Evolutionary conservation across 2,797 vertebrate genomes (phyloP), one percentile per base, ranked within the genome.

Genomic region (Tragelaphus eurycerus): DNA sequence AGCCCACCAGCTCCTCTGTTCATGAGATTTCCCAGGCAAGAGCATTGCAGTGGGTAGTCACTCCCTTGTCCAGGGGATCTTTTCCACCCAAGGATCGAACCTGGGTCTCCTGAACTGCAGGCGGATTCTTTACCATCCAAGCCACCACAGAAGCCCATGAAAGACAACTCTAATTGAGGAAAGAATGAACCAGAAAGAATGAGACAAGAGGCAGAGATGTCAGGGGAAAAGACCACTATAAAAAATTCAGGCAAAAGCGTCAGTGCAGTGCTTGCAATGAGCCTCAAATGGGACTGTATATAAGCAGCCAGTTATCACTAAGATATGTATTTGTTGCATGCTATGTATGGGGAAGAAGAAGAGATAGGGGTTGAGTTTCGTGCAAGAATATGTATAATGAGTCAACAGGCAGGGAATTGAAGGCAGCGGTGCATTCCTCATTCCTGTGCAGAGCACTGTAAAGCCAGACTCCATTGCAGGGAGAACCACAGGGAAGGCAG

Each of bases 221-320:
- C 31, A 86, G 15, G 25, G 19, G 60, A 23, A 57, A 82, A 48
- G 23, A 81, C 6, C 5, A 13, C 21, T 38, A 12, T 67, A 89
- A 96, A 89, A 74, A 55, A 57, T 54, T 88, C 86, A 67, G 64
- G 10, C 2, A 64, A 79, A 82, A 48, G 27, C 31, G 21, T 71
- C 4, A 60, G 8, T 25, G 27, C 11, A 0, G 31, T 21, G 4
- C 48, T 54, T 1, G 6, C 13, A 50, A 1, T 6, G 27, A 19
- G 19, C n/a, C 60, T 93, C 57, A 15, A 48, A 38, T 8, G 79
- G 67, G 23, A 34, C 43, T 52, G 23, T 12, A 38, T 4, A 34
- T 29, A 21, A 31, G 14, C 2, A 83, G 23, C 1, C 6, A 7
- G 1, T 17, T 46, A 38, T 4, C 62, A 79, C 27, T 78, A 31